phyloP scores from a whole-genome alignment of 2,797 vertebrate species.

The Limnodromus scolopaceus region DNA sequence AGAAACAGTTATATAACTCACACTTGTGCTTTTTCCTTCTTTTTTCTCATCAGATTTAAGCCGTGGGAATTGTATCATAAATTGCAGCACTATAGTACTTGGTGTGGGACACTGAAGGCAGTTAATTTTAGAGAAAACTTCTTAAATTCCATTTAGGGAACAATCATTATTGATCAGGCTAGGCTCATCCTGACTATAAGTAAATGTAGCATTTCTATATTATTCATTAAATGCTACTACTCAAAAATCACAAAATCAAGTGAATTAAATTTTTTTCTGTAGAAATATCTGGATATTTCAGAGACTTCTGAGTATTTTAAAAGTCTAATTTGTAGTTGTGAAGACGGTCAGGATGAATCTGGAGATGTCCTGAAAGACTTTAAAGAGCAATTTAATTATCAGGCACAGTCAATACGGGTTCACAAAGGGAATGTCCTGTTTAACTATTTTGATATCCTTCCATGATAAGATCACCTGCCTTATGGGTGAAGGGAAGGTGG shows the following conservation, averaged over 20 bases:
- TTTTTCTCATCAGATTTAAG: background rate
- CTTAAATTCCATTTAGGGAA: background rate
- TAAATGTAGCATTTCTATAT: background rate
- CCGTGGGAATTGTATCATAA: background rate
- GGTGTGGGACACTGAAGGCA: background rate
- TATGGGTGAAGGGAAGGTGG: background rate
- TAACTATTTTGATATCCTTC: background rate
- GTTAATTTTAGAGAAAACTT: background rate
- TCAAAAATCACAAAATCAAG: background rate
- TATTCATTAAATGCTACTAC: background rate
- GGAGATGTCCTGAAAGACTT: background rate
- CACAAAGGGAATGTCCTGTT: background rate
- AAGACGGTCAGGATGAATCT: background rate
- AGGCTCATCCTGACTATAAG: background rate
- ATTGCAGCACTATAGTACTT: background rate
- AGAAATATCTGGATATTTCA: background rate
- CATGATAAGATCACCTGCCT: background rate
- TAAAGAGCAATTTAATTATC: background rate
- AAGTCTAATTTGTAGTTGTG: background rate
- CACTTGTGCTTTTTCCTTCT: background rate
- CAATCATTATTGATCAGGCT: background rate
- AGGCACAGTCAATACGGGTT: background rate
- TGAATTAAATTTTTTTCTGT: background rate
- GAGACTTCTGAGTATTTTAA: background rate
- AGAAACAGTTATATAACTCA: background rate